Evolutionary conservation across 2,888 invertebrate species (phyloP).

Genomic region (Lepetodrilus schrolli): DNA sequence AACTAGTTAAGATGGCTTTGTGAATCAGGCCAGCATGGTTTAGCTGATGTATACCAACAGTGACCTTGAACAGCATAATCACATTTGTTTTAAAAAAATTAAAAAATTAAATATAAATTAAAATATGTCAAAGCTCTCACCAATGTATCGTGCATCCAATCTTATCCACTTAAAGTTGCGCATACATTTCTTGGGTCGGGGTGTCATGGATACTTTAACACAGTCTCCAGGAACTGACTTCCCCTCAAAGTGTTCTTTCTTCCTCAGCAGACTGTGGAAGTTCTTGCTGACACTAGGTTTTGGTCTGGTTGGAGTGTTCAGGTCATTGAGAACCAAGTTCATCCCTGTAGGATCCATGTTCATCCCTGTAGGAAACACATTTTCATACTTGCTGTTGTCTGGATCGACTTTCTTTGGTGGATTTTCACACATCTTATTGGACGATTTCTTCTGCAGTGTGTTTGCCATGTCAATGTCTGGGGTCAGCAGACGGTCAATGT

Average conservation of each 20-base stretch:
- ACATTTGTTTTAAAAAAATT: not conserved
- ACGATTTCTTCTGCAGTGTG: not conserved
- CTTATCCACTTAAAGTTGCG: slow-evolving; percentile 57
- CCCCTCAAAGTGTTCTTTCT: slow-evolving; percentile 28
- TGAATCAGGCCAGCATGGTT: too few relatives aligned
- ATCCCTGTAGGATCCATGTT: not conserved
- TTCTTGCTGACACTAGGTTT: slow-evolving; percentile 1
- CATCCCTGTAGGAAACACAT: too few relatives aligned
- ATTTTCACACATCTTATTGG: slow-evolving; percentile 3
- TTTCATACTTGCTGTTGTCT: not conserved
- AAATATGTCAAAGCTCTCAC: too few relatives aligned
- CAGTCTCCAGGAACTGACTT: slow-evolving; percentile 21
- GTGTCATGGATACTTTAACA: slow-evolving; percentile 16
- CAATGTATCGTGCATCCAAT: slow-evolving; percentile 49
- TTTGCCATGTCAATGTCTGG: slow-evolving; percentile 44
- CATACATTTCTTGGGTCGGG: slow-evolving; percentile 49
- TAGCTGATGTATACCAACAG: too few relatives aligned
- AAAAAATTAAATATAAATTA: not conserved
- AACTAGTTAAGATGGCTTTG: too few relatives aligned
- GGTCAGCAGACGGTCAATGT: slow-evolving; percentile 50
- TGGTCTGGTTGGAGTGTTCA: slow-evolving; percentile 29
- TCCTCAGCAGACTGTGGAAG: slow-evolving; percentile 10
- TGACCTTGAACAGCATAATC: too few relatives aligned
- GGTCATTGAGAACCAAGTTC: slow-evolving; percentile 33
- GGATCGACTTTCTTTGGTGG: not conserved